Evolutionary conservation across 2,888 invertebrate genomes (phyloP), one percentile per base, ranked within the genome.

Genomic region (Allygus modestus): DNA sequence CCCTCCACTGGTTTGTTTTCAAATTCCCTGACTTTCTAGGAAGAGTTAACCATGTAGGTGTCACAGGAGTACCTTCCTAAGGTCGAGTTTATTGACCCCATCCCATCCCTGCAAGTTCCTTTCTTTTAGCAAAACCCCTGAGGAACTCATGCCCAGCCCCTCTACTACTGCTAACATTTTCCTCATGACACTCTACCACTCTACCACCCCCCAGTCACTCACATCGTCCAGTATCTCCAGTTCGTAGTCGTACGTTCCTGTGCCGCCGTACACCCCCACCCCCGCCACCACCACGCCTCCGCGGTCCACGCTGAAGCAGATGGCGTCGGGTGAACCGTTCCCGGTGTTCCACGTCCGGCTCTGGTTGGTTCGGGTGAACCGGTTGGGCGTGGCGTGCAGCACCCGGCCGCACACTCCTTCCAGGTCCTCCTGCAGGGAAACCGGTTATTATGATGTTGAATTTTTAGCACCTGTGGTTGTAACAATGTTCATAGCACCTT

Each of bases 331-430:
- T 12, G 97, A 97, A 41, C 98, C 98, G 90, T 97, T 98, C 2
- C 98, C 98, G 0, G 98, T 98, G 90, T 99, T 98, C 99, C 99
- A 99, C 0, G 97, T 96, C 69, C 97, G 94, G 77, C 96, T 95
- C 87, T 96, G 95, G 90, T 98, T 98, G 69, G 96, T 95, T 75
- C 97, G 94, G 61, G 97, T 96, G 90, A 99, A 99, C 33, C 99
- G 93, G 46, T 96, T 96, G 0, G 97, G 97, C 0, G 98, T 98
- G 69, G 95, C 94, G 86, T 97, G 94, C 87, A 97, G 92, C 51
- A 96, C 95, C 73, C 97, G 93, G n/a, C 95, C 94, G 87, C 93
- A 94, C 0, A 94, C 93, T 43, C 95, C 94, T 88, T 94, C 93
- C 58, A 96, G 91, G 88, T 96, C 95, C 89, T 95, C 93, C 92